A percentile compares a stretch with the other conserved stretches of the same genome.
Evolutionary conservation across 1,140 invertebrate species (phyloP).

Genomic region (Zaprionus vittiger): DNA sequence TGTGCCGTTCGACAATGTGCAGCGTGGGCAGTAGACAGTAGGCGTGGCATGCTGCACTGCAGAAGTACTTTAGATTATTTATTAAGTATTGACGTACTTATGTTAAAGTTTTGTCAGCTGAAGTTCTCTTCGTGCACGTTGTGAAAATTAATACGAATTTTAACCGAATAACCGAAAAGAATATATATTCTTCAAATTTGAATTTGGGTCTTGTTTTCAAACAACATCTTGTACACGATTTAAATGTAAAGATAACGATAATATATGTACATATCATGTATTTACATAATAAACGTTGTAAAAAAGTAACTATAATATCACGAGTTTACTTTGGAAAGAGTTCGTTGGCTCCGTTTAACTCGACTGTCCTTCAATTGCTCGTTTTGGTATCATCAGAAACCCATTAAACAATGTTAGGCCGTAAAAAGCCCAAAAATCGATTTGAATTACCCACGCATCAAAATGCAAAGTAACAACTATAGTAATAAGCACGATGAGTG

Average conservation of each 20-base stretch:
- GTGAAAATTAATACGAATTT: constrained; percentile 41
- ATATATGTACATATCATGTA: constrained; percentile 32
- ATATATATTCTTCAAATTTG: constrained; percentile 1
- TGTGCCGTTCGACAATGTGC: constrained; percentile 76
- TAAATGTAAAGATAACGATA: background rate
- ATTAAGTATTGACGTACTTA: constrained; percentile 69
- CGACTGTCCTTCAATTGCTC: background rate
- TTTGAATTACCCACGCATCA: constrained; percentile 6
- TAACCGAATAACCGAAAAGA: constrained; percentile 5
- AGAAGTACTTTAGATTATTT: constrained; percentile 78
- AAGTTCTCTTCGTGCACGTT: constrained; percentile 17
- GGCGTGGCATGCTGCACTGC: constrained; percentile 1
- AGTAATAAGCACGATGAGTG: constrained; percentile 6
- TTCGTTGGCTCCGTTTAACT: background rate
- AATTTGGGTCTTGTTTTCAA: constrained; percentile 13
- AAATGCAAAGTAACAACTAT: constrained; percentile 2
- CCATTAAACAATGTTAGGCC: constrained; percentile 19
- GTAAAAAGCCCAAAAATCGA: constrained; percentile 4
- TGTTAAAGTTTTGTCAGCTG: constrained; percentile 54
- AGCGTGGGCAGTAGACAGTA: constrained; percentile 53
- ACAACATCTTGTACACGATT: constrained; percentile 16
- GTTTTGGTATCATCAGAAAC: constrained; percentile 26
- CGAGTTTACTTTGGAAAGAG: background rate
- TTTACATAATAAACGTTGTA: constrained; percentile 34
- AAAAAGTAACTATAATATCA: constrained; percentile 6